phyloP scores from a whole-genome alignment of 2,113 vertebrate genomes.

The Camelus dromedarius region DNA sequence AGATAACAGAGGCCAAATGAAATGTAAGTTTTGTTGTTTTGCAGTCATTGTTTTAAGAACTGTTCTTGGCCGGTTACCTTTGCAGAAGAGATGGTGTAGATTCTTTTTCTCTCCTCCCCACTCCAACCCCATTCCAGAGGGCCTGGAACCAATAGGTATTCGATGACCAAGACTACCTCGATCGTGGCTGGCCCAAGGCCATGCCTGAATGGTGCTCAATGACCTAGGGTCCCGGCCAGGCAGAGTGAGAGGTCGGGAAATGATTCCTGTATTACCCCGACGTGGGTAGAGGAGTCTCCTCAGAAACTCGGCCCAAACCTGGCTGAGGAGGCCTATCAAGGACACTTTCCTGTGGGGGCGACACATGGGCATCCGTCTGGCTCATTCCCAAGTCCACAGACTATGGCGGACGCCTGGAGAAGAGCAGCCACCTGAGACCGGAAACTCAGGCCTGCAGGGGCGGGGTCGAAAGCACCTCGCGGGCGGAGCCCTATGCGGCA shows the following conservation, averaged over 20 bases:
- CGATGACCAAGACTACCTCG: neutral
- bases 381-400: neutral
- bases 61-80: neutral
- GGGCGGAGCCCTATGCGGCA: neutral
- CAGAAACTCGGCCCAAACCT: neutral
- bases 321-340: neutral
- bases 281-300: neutral
- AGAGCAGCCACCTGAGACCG: fast-evolving
- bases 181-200: neutral
- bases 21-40: neutral
- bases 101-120: neutral
- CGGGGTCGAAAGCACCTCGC: fast-evolving
- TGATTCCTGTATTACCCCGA: neutral
- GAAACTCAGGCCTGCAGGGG: neutral
- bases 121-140: neutral
- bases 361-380: fast-evolving
- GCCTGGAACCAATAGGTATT: neutral
- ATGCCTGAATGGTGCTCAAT: neutral
- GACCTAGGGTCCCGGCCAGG: neutral
- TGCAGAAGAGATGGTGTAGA: neutral
- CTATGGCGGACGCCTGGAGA: fast-evolving
- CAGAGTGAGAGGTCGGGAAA: neutral
- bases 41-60: neutral
- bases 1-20: neutral
- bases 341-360: fast-evolving